Evolutionary conservation across 1,140 invertebrate genomes (phyloP).

Genomic region (Melipona quadrifasciata): DNA sequence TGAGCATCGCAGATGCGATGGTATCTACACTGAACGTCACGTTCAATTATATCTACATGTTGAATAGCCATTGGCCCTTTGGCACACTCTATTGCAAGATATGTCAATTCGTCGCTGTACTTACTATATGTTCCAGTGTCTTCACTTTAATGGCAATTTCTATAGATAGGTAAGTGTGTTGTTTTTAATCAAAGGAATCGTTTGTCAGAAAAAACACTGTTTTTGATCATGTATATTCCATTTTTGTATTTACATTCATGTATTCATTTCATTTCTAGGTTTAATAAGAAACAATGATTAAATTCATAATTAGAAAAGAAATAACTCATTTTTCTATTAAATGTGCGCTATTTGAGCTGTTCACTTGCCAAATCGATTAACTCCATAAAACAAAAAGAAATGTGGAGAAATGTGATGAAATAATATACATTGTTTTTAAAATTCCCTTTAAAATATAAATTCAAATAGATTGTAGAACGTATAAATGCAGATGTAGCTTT

Average conservation of each 20-base stretch:
- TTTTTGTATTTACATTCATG: no score
- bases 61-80: slow-evolving; percentile 96
- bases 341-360: background rate
- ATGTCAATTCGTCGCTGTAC: slow-evolving; percentile 94
- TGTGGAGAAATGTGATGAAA: background rate
- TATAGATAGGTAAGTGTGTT: slow-evolving; percentile 92
- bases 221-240: no score
- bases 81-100: slow-evolving; percentile 96
- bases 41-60: slow-evolving; percentile 97
- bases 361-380: background rate
- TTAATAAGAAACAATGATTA: background rate
- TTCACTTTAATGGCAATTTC: slow-evolving; percentile 98
- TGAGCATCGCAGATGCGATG: slow-evolving; percentile 95
- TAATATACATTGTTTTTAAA: background rate
- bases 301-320: background rate
- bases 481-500: background rate
- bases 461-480: background rate
- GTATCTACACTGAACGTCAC: slow-evolving; percentile 96
- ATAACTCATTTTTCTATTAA: background rate
- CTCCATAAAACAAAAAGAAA: no score
- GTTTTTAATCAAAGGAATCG: background rate
- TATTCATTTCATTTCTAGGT: background rate
- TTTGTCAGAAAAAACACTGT: no score
- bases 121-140: slow-evolving; percentile 95
- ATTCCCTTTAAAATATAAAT: background rate